Evolutionary conservation across 2,797 vertebrate species (phyloP), one percentile per base, ranked within the genome.

Genomic region (Pseudocheirus occidentalis): DNA sequence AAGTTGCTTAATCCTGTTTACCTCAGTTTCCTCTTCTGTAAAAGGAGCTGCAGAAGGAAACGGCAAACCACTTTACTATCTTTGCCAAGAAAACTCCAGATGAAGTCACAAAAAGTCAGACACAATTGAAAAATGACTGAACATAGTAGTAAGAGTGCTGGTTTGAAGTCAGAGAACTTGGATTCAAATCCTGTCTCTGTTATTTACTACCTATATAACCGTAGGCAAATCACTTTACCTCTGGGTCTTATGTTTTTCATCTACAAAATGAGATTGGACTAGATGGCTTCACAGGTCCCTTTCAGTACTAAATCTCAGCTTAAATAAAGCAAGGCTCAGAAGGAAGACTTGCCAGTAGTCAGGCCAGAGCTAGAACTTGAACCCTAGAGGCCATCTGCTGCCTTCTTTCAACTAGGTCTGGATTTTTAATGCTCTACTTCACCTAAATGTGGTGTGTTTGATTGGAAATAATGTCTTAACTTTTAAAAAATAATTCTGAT

Each of bases 391-490:
- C 34, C 34, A 16, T 18, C n/a, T 73, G 66, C n/a, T 73, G 34
- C 18, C 11, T 62, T 62, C n/a, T 81, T 40, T 73, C 16, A 0
- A 73, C n/a, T 46, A 46, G 40, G 34, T 2, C 1, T 54, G 53
- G 24, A 40, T 87, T 73, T 87, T 87, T 87, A 81, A 92, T 93
- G 62, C 11, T 9, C 31, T 93, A 40, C 56, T 56, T 90, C 54
- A 87, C 16, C 40, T 34, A 62, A 12, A 10, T 92, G 24, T 31
- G 90, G 40, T 59, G 3, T 92, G 34, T 90, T 90, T 93, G 10
- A 46, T 95, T 93, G 93, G 73, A 93, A 55, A 16, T 55, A 92
- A 91, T 54, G 55, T n/a, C 91, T n/a, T 96, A 54, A 94, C 55
- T 96, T 92, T 11, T 93, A 66, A 92, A 81, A 89, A 95, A 91